Evolutionary conservation across 1,140 invertebrate genomes (phyloP).

Genomic region (Leguminivora glycinivorella): DNA sequence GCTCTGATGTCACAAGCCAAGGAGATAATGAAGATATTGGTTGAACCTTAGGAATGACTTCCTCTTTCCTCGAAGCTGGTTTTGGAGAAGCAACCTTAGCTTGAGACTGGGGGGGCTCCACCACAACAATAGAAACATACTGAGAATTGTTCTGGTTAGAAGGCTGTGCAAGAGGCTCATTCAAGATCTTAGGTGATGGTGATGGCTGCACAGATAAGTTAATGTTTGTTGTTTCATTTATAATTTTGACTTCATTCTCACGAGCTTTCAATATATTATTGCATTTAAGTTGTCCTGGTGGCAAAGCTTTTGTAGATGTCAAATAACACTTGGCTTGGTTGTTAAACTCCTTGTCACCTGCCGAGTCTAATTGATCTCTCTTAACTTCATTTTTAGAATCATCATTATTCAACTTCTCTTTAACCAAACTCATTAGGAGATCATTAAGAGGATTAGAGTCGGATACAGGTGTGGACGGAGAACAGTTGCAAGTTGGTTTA

Average conservation of each 20-base stretch:
- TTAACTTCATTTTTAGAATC: slow-evolving; percentile 81
- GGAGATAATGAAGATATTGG: slow-evolving; percentile 82
- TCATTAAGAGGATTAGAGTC: slow-evolving; percentile 77
- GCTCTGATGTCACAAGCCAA: slow-evolving; percentile 88
- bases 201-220: slow-evolving; percentile 66
- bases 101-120: slow-evolving; percentile 76
- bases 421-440: slow-evolving; percentile 73
- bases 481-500: slow-evolving; percentile 67
- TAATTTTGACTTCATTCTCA: slow-evolving; percentile 72
- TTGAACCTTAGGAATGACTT: slow-evolving; percentile 61
- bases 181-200: slow-evolving; percentile 72
- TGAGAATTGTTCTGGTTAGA: slow-evolving; percentile 76
- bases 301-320: slow-evolving; percentile 83
- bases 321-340: slow-evolving; percentile 82
- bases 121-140: slow-evolving; percentile 80
- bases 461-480: slow-evolving; percentile 68
- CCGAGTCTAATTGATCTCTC: slow-evolving; percentile 79
- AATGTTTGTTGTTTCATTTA: slow-evolving; percentile 69
- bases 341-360: slow-evolving; percentile 81
- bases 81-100: slow-evolving; percentile 59
- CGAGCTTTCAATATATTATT: slow-evolving; percentile 96
- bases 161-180: slow-evolving; percentile 53
- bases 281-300: slow-evolving; percentile 94
- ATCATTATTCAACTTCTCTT: slow-evolving; percentile 80
- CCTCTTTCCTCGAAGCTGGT: slow-evolving; percentile 57